phyloP scores from a whole-genome alignment of 2,797 vertebrate genomes.

The Discoglossus pictus region DNA sequence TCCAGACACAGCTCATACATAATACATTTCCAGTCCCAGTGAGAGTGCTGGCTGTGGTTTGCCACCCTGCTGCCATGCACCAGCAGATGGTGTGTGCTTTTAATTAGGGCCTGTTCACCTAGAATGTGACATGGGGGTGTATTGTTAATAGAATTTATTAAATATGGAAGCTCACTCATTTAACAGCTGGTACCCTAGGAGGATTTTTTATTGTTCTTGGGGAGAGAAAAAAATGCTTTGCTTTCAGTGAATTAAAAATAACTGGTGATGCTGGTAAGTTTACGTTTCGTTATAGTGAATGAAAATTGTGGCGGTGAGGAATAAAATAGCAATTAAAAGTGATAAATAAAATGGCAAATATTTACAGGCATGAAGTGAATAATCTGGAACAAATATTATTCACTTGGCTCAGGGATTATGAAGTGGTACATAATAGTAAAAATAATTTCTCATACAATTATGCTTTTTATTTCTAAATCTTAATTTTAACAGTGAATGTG shows the following conservation, averaged over 20 bases:
- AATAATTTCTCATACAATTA: too few species aligned
- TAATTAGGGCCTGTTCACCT: constrained; percentile 63
- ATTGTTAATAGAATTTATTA: constrained; percentile 62
- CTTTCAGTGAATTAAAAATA: constrained; percentile 14
- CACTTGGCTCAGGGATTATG: too few species aligned
- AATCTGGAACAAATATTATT: too few species aligned
- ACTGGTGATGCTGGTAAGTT: constrained; percentile 10
- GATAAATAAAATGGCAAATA: constrained; percentile 9
- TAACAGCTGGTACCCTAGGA: constrained; percentile 57
- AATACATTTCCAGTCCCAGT: constrained; percentile 54
- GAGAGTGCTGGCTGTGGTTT: constrained; percentile 52
- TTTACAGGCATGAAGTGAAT: constrained; percentile 4
- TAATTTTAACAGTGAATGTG: too few species aligned
- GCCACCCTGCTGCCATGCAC: constrained; percentile 58
- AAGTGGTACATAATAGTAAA: too few species aligned
- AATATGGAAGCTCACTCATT: constrained; percentile 57
- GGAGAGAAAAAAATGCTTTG: constrained; percentile 24
- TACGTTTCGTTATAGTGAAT: constrained; percentile 20
- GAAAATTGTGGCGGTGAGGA: constrained; percentile 18
- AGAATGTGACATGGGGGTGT: constrained; percentile 58
- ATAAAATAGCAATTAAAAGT: not conserved
- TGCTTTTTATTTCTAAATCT: too few species aligned
- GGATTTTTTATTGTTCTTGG: constrained; percentile 47
- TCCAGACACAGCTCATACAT: constrained; percentile 54
- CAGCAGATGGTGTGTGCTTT: constrained; percentile 58